Base-by-base conservation (phyloP, 2,888 invertebrate species). In the Erannis defoliaria region DNA sequence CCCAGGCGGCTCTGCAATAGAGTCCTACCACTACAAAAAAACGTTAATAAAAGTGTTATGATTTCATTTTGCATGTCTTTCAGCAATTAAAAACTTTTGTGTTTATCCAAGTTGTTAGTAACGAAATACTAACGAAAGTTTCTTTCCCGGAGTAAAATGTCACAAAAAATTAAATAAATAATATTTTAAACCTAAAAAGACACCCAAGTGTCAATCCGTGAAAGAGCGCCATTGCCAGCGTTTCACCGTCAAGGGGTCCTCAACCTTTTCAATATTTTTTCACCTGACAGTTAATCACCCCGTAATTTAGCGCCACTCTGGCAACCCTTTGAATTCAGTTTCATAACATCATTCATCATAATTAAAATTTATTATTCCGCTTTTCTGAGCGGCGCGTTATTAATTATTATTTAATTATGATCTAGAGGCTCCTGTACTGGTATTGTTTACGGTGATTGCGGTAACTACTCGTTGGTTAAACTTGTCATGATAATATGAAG, bases 331-430 rank as follows among this genome's bases (percentile, higher is more conserved):
- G 72, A 70, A 70, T 70, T 67, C 67, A 70, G 68, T 65, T 62
- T 67, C 68, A 63, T 66, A 69, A 67, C 74, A 66, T 78, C 80
- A 81, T 86, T 85, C 77, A 81, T 86, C 85, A 84, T 80, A 80
- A 87, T 85, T 86, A 84, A 77, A 81, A 81, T 84, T 80, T 83
- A 82, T 86, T 83, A 82, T 80, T 77, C 75, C 76, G 74, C 80
- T 72, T 75, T 80, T 77, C 76, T 70, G 68, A 71, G 71, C 65
- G 69, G 64, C 66, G 66, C 58, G 75, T 75, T 75, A 81, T 81
- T 84, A 85, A 85, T 82, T 82, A 80, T 68, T 69, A 76, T 80
- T 75, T 81, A 78, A 81, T 80, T 78, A 75, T 78, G 79, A 80
- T 81, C 80, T 77, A 68, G 58, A 70, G 67, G 50, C 54, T 48